Conservation (phyloP, 2,888 invertebrate species). For the Netelia virgata region DNA sequence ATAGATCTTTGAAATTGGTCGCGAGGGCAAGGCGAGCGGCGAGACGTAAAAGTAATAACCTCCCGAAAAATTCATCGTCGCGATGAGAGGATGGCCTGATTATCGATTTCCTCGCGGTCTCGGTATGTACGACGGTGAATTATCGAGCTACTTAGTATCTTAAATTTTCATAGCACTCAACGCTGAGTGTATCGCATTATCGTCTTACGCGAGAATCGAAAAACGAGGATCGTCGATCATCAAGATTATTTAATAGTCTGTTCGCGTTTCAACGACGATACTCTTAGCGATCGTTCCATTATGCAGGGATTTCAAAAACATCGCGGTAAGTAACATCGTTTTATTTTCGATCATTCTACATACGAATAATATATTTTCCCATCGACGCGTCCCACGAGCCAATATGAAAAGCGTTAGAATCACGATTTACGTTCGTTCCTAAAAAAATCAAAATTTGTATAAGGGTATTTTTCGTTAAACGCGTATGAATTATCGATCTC, state of each 20-base stretch:
- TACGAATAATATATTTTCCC: not conserved
- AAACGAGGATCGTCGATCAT: constrained; percentile 1
- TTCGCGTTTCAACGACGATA: not conserved
- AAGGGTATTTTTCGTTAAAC: too few species aligned
- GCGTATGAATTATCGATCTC: not conserved
- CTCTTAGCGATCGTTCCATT: not conserved
- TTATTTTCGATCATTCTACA: not conserved
- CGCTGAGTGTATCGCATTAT: constrained; percentile 19
- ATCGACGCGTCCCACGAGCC: not conserved
- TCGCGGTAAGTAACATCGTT: not conserved
- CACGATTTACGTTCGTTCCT: too few species aligned
- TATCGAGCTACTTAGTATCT: constrained; percentile 27
- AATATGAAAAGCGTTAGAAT: too few species aligned
- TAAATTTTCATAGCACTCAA: constrained; percentile 29
- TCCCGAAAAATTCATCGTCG: not conserved
- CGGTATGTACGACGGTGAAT: not conserved
- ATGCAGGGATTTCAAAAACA: not conserved
- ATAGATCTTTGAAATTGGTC: constrained; percentile 42
- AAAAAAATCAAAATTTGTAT: too few species aligned
- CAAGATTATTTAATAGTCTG: not conserved
- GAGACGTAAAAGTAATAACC: not conserved
- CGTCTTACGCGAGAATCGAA: constrained; percentile 7
- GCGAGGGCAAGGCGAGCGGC: not conserved
- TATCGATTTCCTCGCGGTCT: constrained; percentile 19
- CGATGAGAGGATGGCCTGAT: constrained; percentile 10